Conservation (phyloP, 2,888 invertebrate genomes). For the Spatulosminthurus flaviceps region DNA sequence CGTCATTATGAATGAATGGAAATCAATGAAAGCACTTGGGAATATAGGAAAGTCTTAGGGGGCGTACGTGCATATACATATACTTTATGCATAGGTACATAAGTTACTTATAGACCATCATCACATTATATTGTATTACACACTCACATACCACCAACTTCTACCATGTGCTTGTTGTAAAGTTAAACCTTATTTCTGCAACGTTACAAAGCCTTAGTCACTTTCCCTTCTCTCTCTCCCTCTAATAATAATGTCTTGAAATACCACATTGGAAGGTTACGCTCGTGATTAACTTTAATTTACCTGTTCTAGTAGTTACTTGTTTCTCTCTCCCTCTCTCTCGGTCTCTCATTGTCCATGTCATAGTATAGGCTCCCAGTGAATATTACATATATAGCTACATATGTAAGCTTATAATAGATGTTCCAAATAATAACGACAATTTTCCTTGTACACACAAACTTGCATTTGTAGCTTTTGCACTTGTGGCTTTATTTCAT, state of each 20-base stretch:
- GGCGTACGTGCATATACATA: too few species aligned
- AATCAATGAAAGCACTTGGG: conserved; percentile 10
- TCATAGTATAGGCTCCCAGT: background rate
- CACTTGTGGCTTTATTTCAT: too few species aligned
- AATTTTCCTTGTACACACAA: too few species aligned
- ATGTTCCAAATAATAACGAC: too few species aligned
- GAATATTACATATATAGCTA: too few species aligned
- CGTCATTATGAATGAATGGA: conserved; percentile 26
- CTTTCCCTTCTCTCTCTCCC: conserved; percentile 8
- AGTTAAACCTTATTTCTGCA: background rate
- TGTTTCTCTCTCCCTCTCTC: conserved; percentile 1
- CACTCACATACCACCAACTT: background rate
- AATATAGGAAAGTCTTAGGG: too few species aligned
- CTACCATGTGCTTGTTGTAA: background rate
- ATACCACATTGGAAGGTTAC: conserved; percentile 24
- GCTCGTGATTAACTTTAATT: conserved; percentile 9
- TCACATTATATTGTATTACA: too few species aligned
- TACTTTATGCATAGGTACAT: too few species aligned
- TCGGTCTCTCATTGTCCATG: background rate
- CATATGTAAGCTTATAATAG: background rate
- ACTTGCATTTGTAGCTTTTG: too few species aligned
- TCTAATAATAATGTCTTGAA: conserved; percentile 12
- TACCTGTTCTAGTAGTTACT: conserved; percentile 23
- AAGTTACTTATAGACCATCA: too few species aligned
- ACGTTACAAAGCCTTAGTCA: background rate